These are phyloP conservation scores for Macrophya alboannulata DNA, from an alignment of 2,888 invertebrate species.

Conservation along the genomic window DNA sequence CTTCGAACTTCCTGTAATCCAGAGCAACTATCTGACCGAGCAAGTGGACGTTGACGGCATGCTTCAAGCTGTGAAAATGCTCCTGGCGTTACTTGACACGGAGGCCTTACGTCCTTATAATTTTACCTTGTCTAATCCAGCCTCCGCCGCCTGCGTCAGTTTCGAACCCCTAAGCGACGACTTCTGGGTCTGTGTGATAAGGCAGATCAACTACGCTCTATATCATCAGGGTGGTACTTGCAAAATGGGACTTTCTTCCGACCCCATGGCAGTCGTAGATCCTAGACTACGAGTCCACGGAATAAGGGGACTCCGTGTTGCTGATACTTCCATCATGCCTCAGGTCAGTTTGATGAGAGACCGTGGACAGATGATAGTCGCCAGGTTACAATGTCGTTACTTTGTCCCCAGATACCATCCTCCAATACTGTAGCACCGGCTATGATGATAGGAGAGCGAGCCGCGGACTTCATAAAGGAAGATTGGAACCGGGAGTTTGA, in stretches of 20 bases:
- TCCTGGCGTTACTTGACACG: slow-evolving; percentile 82
- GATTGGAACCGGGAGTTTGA: background rate
- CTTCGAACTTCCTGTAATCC: slow-evolving; percentile 85
- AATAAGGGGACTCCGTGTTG: slow-evolving; percentile 23
- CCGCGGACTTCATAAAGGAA: slow-evolving; percentile 81
- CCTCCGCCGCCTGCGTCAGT: slow-evolving; percentile 63
- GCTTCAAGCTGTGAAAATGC: slow-evolving; percentile 84
- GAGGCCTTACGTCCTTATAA: slow-evolving; percentile 75
- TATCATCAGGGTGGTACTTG: slow-evolving; percentile 92
- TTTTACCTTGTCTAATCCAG: slow-evolving; percentile 58
- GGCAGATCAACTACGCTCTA: slow-evolving; percentile 87
- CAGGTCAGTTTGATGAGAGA: background rate
- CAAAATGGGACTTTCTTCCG: slow-evolving; percentile 89
- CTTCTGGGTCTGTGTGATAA: slow-evolving; percentile 88
- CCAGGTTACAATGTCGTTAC: background rate
- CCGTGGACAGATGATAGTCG: background rate
- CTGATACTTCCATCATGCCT: slow-evolving; percentile 18
- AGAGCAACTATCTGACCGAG: slow-evolving; percentile 89
- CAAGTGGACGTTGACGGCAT: slow-evolving; percentile 85
- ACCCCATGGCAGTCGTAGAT: slow-evolving; percentile 87
- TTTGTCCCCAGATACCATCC: slow-evolving; percentile 70
- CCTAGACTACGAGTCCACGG: slow-evolving; percentile 14
- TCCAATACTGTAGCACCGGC: slow-evolving; percentile 83
- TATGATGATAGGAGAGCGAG: slow-evolving; percentile 84
- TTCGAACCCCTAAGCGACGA: slow-evolving; percentile 81